Evolutionary conservation across 1,140 invertebrate genomes (phyloP).

Genomic region (Telenomus remus): DNA sequence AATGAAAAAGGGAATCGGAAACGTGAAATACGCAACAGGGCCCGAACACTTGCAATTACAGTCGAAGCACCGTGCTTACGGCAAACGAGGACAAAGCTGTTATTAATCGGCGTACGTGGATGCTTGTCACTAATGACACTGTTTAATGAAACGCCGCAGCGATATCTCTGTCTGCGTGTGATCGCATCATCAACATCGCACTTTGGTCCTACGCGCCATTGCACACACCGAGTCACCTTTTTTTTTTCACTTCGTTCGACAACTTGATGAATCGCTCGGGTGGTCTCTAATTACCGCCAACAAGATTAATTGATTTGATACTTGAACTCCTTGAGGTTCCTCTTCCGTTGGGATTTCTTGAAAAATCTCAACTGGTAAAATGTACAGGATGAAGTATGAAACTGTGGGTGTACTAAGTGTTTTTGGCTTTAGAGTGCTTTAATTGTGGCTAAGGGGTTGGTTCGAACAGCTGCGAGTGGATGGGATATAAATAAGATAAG

Average conservation of each 20-base stretch:
- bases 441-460: conserved; percentile 41
- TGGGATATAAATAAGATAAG: conserved; percentile 58
- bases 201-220: no score
- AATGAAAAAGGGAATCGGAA: conserved; percentile 16
- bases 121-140: conserved; percentile 45
- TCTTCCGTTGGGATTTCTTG: not conserved
- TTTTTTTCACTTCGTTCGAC: not conserved
- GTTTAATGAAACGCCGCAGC: conserved; percentile 41
- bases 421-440: conserved; percentile 33
- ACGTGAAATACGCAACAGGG: conserved; percentile 17
- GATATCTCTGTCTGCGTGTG: not conserved
- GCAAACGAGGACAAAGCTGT: conserved; percentile 54
- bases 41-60: conserved; percentile 42
- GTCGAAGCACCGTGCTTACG: conserved; percentile 27
- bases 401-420: no score
- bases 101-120: conserved; percentile 48
- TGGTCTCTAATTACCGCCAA: not conserved
- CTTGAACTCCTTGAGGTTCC: not conserved
- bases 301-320: not conserved
- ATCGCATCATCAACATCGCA: no score
- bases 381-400: no score
- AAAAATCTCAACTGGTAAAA: not conserved
- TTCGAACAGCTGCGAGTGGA: conserved; percentile 53
- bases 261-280: not conserved
- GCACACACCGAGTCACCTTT: no score